Evolutionary conservation across 2,113 vertebrate genomes (phyloP).

Genomic region (Eulacestoma nigropectus): DNA sequence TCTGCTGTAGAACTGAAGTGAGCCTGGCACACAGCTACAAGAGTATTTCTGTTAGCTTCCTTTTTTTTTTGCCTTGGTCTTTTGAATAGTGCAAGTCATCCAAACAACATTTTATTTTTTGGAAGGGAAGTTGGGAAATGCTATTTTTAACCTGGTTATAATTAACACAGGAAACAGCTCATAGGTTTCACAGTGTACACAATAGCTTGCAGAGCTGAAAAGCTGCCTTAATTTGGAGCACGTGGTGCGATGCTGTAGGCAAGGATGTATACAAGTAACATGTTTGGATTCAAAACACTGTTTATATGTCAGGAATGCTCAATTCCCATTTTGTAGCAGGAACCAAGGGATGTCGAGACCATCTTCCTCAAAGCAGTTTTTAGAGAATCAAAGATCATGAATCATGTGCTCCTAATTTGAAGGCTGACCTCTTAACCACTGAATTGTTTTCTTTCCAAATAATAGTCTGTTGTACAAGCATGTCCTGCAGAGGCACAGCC

Average conservation of each 20-base stretch:
- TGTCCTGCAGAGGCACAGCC: not conserved
- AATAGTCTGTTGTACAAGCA: not conserved
- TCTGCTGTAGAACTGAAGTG: not conserved
- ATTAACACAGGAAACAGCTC: not conserved
- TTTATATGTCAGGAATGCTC: not conserved
- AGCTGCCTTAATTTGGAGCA: not conserved
- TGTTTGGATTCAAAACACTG: not conserved
- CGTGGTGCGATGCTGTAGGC: not conserved
- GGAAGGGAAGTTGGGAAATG: not conserved
- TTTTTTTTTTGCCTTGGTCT: not conserved
- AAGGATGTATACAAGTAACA: accelerated
- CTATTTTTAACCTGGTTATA: not conserved
- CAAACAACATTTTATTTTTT: not conserved
- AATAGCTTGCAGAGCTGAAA: not conserved
- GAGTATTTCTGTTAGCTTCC: not conserved
- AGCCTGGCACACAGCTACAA: not conserved
- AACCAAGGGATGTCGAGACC: not conserved
- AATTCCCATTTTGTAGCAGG: not conserved
- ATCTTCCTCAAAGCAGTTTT: not conserved
- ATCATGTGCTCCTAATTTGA: not conserved
- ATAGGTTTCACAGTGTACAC: not conserved
- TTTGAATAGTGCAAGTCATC: not conserved
- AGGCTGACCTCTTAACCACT: not conserved
- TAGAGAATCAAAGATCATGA: not conserved
- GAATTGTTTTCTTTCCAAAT: not conserved